These are phyloP conservation scores for Crypturellus tataupa DNA, from an alignment of 2,797 vertebrate species.

Conservation along the genomic window DNA sequence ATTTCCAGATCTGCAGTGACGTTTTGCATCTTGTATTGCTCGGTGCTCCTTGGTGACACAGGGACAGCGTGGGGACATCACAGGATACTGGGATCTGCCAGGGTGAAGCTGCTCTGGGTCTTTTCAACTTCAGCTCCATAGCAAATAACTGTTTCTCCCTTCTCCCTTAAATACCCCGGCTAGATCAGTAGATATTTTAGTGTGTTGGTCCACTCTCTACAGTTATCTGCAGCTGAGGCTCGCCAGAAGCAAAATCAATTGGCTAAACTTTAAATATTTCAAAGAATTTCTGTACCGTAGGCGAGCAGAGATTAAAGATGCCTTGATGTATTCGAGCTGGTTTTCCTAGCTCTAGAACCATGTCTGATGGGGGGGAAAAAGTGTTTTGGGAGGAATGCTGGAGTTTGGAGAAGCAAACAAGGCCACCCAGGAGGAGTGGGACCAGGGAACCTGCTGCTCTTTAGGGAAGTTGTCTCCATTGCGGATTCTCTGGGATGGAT, in stretches of 20 bases:
- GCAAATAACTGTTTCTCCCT: slow-evolving; percentile 53
- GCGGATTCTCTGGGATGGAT: too few species aligned
- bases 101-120: neutral
- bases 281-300: slow-evolving; percentile 17
- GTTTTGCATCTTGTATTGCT: neutral
- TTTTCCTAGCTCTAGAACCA: slow-evolving; percentile 36
- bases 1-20: neutral
- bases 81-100: neutral
- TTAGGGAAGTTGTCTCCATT: too few species aligned
- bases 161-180: slow-evolving; percentile 66
- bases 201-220: slow-evolving; percentile 46
- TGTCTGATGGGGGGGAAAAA: slow-evolving; percentile 30
- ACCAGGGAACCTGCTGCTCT: too few species aligned
- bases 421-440: neutral
- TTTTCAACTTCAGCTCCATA: neutral
- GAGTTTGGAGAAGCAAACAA: neutral
- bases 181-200: slow-evolving; percentile 70
- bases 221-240: slow-evolving; percentile 40
- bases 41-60: neutral
- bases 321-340: slow-evolving; percentile 48
- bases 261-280: slow-evolving; percentile 74
- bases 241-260: slow-evolving; percentile 67
- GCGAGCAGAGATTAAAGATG: slow-evolving; percentile 67
- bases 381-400: neutral
- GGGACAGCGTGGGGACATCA: neutral